Base-by-base conservation (phyloP, 2,113 vertebrate genomes). In the Falco punctatus region DNA sequence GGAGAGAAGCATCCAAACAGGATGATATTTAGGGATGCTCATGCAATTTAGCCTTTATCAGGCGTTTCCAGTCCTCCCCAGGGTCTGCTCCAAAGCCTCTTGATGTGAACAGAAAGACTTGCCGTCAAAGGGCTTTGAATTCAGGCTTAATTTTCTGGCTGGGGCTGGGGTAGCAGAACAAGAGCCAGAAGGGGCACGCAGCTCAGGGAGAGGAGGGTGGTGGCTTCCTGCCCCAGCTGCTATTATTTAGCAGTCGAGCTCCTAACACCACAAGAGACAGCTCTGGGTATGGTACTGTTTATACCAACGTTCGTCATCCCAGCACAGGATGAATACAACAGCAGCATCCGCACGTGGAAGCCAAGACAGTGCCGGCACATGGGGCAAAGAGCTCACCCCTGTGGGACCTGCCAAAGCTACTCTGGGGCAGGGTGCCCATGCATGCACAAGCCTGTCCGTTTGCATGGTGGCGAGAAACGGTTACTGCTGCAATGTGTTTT, bases 301-400 rank as follows among this genome's bases (percentile, higher is more conserved):
- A 40, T 40, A 30, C 10, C 0, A 1, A 52, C 5, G 33, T 23
- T 54, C 38, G 28, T 32, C 42, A 26, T 40, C 74, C 58, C 64
- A 72, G 40, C 40, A 18, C 48, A 54, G 8, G 55, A 8, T 1
- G n/a, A 33, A 38, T n/a, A 38, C 0, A 0, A 81, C 18, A 75
- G 55, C 67, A 70, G 49, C 30, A 62, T 42, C 32, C 1, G 2
- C 49, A 52, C 0, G 8, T 24, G 1, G 4, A 69, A 51, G 51
- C 75, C 1, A 6, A 57, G 84, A 21, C 61, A 35, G 44, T 1
- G 1, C 38, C 0, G 0, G 62, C 30, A 33, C 2, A 0, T 1
- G 9, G 32, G 13, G 44, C 2, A 11, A 65, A 81, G 15, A 81
- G 35, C 35, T 42, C 32, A 42, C 8, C 26, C 1, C 0, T 6